phyloP scores from a whole-genome alignment of 2,113 vertebrate species.

The Abramis brama region DNA sequence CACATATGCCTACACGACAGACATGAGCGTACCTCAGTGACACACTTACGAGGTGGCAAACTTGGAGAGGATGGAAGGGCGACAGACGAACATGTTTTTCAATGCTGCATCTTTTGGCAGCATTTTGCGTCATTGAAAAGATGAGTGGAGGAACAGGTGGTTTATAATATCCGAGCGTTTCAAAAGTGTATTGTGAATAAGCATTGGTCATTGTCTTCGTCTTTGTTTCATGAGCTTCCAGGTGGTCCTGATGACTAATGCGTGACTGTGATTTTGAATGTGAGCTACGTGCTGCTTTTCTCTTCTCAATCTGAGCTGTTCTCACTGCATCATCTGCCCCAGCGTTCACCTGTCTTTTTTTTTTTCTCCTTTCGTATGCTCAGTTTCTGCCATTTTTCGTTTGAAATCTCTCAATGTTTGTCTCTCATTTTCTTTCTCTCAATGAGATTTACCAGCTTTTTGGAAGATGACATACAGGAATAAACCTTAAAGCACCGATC shows the following conservation, averaged over 20 bases:
- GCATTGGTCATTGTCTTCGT: slow-evolving; percentile 20
- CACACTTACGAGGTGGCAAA: slow-evolving; percentile 25
- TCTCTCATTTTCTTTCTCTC: slow-evolving; percentile 5
- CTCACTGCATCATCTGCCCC: not conserved
- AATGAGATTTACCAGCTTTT: not conserved
- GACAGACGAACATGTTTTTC: slow-evolving; percentile 29
- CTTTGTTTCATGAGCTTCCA: slow-evolving; percentile 34
- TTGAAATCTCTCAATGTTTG: slow-evolving; percentile 59
- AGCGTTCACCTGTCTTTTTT: slow-evolving; percentile 18
- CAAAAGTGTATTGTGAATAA: slow-evolving; percentile 32
- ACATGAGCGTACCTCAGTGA: slow-evolving; percentile 35
- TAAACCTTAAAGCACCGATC: not conserved
- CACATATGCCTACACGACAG: slow-evolving; percentile 24
- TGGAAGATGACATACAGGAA: slow-evolving; percentile 8
- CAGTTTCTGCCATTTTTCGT: slow-evolving; percentile 36
- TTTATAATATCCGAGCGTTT: slow-evolving; percentile 12
- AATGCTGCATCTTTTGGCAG: slow-evolving; percentile 5
- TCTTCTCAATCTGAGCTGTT: slow-evolving; percentile 12
- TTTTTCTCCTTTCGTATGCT: slow-evolving; percentile 23
- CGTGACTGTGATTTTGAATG: slow-evolving; percentile 26
- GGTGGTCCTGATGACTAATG: slow-evolving; percentile 50
- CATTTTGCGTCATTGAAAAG: slow-evolving; percentile 28
- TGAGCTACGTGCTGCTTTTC: slow-evolving; percentile 30
- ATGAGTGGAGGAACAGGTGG: slow-evolving; percentile 38
- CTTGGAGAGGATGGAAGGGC: slow-evolving; percentile 17